Evolutionary conservation across 1,140 invertebrate genomes (phyloP), one percentile per base, ranked within the genome.

Genomic region (Zaprionus taronus): DNA sequence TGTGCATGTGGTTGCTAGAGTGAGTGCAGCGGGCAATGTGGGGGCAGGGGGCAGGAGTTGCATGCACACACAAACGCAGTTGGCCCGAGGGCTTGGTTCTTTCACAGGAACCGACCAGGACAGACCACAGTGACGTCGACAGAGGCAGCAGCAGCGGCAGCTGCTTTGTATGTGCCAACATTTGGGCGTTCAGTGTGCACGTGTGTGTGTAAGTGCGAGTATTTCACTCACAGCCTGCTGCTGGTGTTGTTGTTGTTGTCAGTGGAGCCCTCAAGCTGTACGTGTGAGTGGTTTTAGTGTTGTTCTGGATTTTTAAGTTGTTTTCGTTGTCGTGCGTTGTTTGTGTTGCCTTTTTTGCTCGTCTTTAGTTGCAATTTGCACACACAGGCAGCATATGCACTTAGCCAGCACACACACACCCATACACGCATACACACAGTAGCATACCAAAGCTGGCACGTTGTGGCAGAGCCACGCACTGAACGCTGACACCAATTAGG

Each of bases 291-390:
- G 85, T 90, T 90, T 85, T 91, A 80, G 86, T 90, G 86, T 85
- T 91, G 85, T 85, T 85, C 81, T 85, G 86, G 82, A 90, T 90
- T 90, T 90, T 90, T 90, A 90, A 90, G 85, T 90, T 90, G 85
- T 90, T 90, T 89, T 90, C 85, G 86, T 85, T 90, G 85, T 90
- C 81, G 81, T 90, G 62, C 53, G 64, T 85, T 66, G 63, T 84
- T 87, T 87, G 72, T 81, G 78, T 73, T 81, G 75, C 62, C 66
- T 79, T 89, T 83, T 76, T 79, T 73, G 44, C 62, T 55, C 58
- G 64, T 83, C 77, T 86, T 86, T 83, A 87, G 83, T 74, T 86
- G 83, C 83, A 86, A 82, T 85, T 85, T 85, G 66, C 81, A 77
- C 66, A 70, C 78, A 80, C 64, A 65, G 47, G 20, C 31, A 55